phyloP scores from a whole-genome alignment of 2,888 invertebrate genomes.

The Leptopterna dolabrata region DNA sequence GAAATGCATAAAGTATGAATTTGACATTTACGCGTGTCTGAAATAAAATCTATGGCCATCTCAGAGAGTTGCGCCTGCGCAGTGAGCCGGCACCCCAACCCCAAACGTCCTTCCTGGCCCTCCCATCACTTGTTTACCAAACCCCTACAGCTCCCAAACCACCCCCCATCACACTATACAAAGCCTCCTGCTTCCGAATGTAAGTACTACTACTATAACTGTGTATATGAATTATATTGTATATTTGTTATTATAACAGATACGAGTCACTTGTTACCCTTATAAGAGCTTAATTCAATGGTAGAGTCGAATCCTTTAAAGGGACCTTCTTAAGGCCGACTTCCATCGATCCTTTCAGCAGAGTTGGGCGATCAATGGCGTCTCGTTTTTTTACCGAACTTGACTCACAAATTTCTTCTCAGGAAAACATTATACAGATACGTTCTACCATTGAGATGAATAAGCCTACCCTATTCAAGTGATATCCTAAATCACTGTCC shows the following conservation, averaged over 20 bases:
- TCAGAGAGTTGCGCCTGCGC: neutral
- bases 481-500: no score
- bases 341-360: neutral
- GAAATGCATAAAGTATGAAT: no score
- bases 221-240: neutral
- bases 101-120: neutral
- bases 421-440: neutral
- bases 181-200: neutral
- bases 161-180: neutral
- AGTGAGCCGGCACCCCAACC: neutral
- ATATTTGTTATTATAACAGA: neutral
- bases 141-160: neutral
- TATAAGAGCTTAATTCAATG: neutral
- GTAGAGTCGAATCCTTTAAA: neutral
- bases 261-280: neutral
- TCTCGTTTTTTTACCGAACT: neutral
- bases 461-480: no score
- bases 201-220: neutral
- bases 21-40: neutral
- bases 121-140: neutral
- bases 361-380: neutral
- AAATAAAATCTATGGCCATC: neutral
- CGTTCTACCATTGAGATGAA: neutral
- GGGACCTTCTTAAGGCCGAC: neutral
- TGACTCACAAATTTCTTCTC: neutral